A percentile compares a stretch with the other conserved stretches of the same genome.
Evolutionary conservation across 2,888 invertebrate genomes (phyloP).

Genomic region (Leucoptera coffeella): DNA sequence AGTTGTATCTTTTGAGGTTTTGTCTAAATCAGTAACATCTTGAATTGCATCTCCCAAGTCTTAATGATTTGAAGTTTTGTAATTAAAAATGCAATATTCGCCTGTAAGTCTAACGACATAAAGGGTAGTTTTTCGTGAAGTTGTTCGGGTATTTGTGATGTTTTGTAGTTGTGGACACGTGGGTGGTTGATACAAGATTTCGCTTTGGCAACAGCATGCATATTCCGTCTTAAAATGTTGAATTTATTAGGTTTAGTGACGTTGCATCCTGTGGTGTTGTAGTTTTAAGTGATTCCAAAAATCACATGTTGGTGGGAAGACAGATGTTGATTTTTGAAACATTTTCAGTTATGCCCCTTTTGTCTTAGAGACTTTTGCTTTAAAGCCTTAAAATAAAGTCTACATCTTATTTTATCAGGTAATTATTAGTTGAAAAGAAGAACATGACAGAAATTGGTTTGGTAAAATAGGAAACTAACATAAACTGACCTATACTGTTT

Average conservation of each 20-base stretch:
- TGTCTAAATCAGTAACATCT: slow-evolving; percentile 30
- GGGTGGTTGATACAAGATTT: slow-evolving; percentile 26
- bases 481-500: too few species aligned
- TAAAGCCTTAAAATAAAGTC: too few species aligned
- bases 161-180: slow-evolving; percentile 11
- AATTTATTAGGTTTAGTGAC: slow-evolving; percentile 33
- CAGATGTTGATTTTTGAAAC: too few species aligned
- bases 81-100: slow-evolving; percentile 16
- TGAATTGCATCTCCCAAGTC: slow-evolving; percentile 38
- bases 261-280: slow-evolving; percentile 13
- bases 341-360: too few species aligned
- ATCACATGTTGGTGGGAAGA: slow-evolving; percentile 9
- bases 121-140: slow-evolving; percentile 14
- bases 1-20: slow-evolving; percentile 13
- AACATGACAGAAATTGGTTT: too few species aligned
- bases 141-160: slow-evolving; percentile 12
- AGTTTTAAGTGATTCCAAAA: slow-evolving; percentile 16
- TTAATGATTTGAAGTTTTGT: slow-evolving; percentile 29
- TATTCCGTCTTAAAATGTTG: slow-evolving; percentile 38
- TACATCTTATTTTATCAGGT: too few species aligned
- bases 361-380: too few species aligned
- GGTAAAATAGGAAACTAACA: too few species aligned
- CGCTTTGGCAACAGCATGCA: slow-evolving; percentile 31
- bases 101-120: slow-evolving; percentile 9
- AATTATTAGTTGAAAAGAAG: too few species aligned